Evolutionary conservation across 1,140 invertebrate genomes (phyloP).

Genomic region (Drosophila kikkawai): DNA sequence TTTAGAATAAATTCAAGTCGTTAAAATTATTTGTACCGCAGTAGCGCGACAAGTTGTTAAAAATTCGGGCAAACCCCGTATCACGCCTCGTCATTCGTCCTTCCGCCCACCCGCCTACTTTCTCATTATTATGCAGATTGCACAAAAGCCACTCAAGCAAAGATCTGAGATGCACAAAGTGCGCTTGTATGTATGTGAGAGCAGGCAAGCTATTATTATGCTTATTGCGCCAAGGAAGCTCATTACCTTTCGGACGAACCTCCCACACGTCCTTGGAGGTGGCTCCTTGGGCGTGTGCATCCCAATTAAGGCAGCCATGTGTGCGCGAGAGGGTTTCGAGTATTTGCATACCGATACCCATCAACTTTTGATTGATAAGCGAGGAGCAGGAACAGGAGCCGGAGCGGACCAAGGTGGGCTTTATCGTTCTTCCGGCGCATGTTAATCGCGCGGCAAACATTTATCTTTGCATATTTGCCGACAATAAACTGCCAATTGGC

Average conservation of each 20-base stretch:
- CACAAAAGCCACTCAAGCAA: constrained; percentile 68
- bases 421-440: neutral
- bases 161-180: constrained; percentile 35
- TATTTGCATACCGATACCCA: constrained; percentile 39
- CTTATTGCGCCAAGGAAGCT: constrained; percentile 62
- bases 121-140: constrained; percentile 79
- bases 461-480: constrained; percentile 57
- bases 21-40: neutral
- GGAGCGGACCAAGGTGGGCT: too few species aligned
- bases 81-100: neutral
- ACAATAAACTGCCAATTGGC: constrained; percentile 71
- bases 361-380: constrained; percentile 40
- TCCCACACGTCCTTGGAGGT: constrained; percentile 25
- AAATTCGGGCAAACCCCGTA: constrained; percentile 41
- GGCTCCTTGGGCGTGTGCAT: constrained; percentile 25
- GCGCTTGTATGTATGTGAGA: constrained; percentile 4
- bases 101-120: neutral
- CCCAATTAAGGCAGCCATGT: constrained; percentile 32
- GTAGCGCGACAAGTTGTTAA: constrained; percentile 49
- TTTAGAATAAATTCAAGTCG: neutral
- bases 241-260: constrained; percentile 48
- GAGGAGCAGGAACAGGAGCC: neutral
- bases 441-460: constrained; percentile 43
- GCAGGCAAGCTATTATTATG: constrained; percentile 66
- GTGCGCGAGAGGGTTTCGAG: constrained; percentile 1